Conservation (phyloP, 2,113 vertebrate genomes). For the Embiotoca jacksoni region DNA sequence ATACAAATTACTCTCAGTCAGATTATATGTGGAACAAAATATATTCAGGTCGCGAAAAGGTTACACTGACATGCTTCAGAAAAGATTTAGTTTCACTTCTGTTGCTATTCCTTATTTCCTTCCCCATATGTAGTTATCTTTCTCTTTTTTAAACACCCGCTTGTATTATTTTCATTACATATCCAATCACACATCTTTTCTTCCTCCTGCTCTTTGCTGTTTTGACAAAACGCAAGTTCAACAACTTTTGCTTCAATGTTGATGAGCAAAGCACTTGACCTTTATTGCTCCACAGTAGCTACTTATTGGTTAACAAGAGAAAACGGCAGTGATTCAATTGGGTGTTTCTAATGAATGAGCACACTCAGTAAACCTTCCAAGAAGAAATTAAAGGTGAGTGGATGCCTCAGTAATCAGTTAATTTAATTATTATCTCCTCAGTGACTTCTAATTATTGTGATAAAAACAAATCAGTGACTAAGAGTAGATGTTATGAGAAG, state of each 20-base stretch:
- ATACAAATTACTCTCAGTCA: slow-evolving; percentile 54
- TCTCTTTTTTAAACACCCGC: not conserved
- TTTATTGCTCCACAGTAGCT: slow-evolving; percentile 1
- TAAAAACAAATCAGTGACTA: slow-evolving; percentile 29
- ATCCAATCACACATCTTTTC: not conserved
- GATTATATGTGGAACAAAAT: slow-evolving; percentile 38
- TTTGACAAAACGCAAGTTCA: not conserved
- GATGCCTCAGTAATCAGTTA: slow-evolving; percentile 39
- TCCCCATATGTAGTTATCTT: not conserved
- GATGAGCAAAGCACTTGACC: slow-evolving; percentile 27
- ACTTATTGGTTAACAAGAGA: slow-evolving; percentile 6
- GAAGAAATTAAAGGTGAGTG: slow-evolving; percentile 34
- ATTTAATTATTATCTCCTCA: slow-evolving; percentile 45
- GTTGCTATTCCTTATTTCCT: slow-evolving; percentile 1
- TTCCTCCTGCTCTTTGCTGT: not conserved
- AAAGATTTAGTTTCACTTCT: slow-evolving; percentile 24
- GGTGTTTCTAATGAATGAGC: slow-evolving; percentile 24
- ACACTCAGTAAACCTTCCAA: slow-evolving; percentile 16
- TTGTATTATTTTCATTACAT: not conserved
- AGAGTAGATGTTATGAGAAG: not conserved
- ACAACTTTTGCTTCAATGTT: slow-evolving; percentile 3
- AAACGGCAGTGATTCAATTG: slow-evolving; percentile 2
- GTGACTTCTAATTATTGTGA: slow-evolving; percentile 51
- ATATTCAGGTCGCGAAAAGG: slow-evolving; percentile 68
- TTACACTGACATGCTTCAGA: slow-evolving; percentile 44